These are phyloP conservation scores for Setophaga kirtlandii DNA, from an alignment of 2,113 vertebrate species.

Conservation along the genomic window DNA sequence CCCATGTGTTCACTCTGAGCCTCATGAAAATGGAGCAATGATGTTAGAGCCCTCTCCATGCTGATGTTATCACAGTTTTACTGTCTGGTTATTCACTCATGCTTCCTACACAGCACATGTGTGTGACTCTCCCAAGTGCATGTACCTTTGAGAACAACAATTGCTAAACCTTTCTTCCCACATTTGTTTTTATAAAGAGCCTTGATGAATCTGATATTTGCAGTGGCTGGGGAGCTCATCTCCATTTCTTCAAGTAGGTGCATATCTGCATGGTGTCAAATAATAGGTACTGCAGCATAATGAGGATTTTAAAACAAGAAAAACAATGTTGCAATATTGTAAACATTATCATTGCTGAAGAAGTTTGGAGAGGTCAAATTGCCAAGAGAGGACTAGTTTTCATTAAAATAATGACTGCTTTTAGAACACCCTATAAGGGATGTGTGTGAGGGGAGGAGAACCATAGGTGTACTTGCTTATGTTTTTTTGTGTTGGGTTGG, in stretches of 20 bases:
- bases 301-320: background rate
- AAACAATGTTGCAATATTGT: background rate
- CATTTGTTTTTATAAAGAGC: background rate
- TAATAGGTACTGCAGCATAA: background rate
- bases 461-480: too few species aligned
- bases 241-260: background rate
- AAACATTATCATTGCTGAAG: background rate
- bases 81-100: background rate
- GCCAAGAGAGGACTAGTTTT: background rate
- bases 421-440: background rate
- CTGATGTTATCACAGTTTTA: background rate
- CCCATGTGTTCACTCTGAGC: background rate
- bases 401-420: background rate
- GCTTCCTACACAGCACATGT: rapidly evolving
- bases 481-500: background rate
- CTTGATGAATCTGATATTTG: background rate
- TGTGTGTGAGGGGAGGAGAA: background rate
- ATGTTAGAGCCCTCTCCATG: background rate
- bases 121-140: background rate
- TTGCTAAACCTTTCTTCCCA: background rate
- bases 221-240: background rate
- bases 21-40: background rate
- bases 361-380: background rate
- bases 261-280: background rate
- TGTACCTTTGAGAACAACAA: background rate